Evolutionary conservation across 2,797 vertebrate species (phyloP).

Genomic region (Philypnodon macrostomus): DNA sequence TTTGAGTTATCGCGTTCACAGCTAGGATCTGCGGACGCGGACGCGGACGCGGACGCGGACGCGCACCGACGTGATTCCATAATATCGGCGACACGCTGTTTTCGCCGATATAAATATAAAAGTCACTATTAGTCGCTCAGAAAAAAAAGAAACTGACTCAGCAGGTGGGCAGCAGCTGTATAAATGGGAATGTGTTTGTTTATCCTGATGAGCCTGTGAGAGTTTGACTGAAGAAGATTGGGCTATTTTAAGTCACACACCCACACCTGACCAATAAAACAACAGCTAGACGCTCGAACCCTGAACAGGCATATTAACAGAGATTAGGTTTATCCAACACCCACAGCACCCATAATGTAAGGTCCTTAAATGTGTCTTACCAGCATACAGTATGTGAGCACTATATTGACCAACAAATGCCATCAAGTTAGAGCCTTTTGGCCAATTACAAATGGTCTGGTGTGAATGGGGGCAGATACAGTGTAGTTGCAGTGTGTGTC

Average conservation of each 20-base stretch:
- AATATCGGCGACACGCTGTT: no score
- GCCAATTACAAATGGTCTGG: neutral
- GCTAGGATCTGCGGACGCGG: no score
- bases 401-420: neutral
- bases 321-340: neutral
- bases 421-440: neutral
- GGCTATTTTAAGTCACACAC: constrained; percentile 40
- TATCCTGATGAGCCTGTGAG: constrained; percentile 14
- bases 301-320: neutral
- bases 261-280: constrained; percentile 40
- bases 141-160: constrained; percentile 11
- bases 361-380: neutral
- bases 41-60: no score
- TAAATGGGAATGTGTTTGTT: constrained; percentile 41
- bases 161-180: constrained; percentile 52
- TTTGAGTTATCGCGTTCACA: no score
- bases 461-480: neutral
- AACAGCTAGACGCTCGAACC: constrained; percentile 1
- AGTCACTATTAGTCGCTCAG: neutral
- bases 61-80: no score
- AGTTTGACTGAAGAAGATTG: constrained; percentile 14
- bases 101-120: neutral
- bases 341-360: neutral
- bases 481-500: constrained; percentile 29
- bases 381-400: no score